Base-by-base conservation (phyloP, 2,888 invertebrate species). In the Leptarthrus brevirostris region DNA sequence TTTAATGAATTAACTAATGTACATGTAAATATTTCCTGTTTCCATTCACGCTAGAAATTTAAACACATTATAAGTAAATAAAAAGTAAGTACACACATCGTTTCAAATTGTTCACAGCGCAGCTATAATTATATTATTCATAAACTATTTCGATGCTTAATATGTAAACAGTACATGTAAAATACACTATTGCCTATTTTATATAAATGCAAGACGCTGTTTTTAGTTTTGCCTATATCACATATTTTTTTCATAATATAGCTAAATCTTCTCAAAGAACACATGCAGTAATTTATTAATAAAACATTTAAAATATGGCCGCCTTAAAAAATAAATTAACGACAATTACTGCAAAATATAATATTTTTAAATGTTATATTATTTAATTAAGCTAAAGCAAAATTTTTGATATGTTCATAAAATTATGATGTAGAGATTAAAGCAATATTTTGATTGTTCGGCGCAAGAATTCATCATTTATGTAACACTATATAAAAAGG, bases 81-180 rank as follows among this genome's bases (percentile, higher is more conserved):
- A n/a, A 30, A 30, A 30, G 30, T 5, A 30, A 30, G 8, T 30
- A 30, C 8, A 5, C 30, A 8, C 30, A 30, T 30, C 3, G 8
- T n/a, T 12, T 40, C n/a, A 40, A 12, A 40, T n/a, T 40, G 40
- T 58, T 58, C 58, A 58, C 58, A 58, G 58, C 58, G 58, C 58
- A 36, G 34, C 36, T 58, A 58, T 14, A 30, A n/a, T n/a, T 10
- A 30, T 30, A 5, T 30, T 30, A 5, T 30, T 30, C 30, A 5
- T 30, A 30, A 30, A 30, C 8, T 30, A 30, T 30, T 5, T 30
- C 8, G 30, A 8, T 30, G 8, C 8, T 30, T 30, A 30, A 30
- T 30, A 40, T 12, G 12, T 30, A 40, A 40, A n/a, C 40, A 40
- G 40, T 40, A 16, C 18, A 12, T 30, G 14, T 36, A 20, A 14